Conservation (phyloP, 1,140 invertebrate species). For the Araneus ventricosus region DNA sequence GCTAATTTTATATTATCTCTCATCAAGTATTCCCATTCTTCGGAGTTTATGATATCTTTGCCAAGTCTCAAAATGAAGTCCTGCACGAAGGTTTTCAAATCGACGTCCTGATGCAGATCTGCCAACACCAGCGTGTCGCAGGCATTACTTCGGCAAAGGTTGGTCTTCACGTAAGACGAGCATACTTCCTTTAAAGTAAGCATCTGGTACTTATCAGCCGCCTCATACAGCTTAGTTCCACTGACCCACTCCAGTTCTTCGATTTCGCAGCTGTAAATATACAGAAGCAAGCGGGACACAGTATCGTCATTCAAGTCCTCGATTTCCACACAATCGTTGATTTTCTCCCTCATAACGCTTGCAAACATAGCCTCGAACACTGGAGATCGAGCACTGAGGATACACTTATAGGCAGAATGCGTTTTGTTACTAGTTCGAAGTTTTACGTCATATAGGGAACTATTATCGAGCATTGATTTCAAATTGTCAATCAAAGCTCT, state of each 20-base stretch:
- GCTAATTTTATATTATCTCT: not conserved
- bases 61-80: not conserved
- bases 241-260: not conserved
- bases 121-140: not conserved
- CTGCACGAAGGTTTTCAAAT: not conserved
- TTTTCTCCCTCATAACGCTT: conserved; percentile 96
- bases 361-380: conserved; percentile 99
- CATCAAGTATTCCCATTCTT: not conserved
- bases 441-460: conserved; percentile 76
- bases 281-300: not conserved
- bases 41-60: not conserved
- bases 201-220: not conserved
- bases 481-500: not conserved
- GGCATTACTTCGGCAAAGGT: not conserved
- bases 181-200: not conserved
- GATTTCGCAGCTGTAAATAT: not conserved
- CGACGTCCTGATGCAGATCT: not conserved
- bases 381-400: conserved; percentile 97
- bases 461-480: not conserved
- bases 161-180: not conserved
- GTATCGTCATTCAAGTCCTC: not conserved
- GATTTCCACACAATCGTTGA: conserved; percentile 59
- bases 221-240: not conserved
- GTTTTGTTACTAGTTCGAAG: conserved; percentile 76
- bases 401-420: conserved; percentile 98